Base-by-base conservation (phyloP, 2,888 invertebrate genomes). In the Leucophora obtusa region DNA sequence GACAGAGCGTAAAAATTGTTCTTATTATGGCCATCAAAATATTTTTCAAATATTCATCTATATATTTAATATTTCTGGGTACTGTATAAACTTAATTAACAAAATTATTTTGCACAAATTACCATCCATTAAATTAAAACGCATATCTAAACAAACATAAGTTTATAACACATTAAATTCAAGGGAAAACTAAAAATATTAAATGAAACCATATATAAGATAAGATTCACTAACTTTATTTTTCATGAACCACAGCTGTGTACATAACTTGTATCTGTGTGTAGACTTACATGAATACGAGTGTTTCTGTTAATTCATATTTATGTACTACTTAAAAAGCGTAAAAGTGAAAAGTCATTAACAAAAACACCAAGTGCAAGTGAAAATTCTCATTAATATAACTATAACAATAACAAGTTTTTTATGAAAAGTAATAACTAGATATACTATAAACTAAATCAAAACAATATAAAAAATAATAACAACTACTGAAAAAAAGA, bases 321-420 rank as follows among this genome's bases (percentile, higher is more conserved):
- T 47, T 54, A n/a, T n/a, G n/a, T n/a, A 66, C 17, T 63, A 28
- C 17, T 38, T 63, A 38, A 76, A 69, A 75, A 75, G 63, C 79
- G 73, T 66, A 76, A 79, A 82, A 83, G 76, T 83, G 76, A 77
- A 82, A 83, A 74, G 73, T 74, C 82, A 83, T 82, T 79, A 77
- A 35, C 70, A 62, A 24, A 54, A 43, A 28, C 7, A 28, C 60
- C 74, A 74, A 74, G 73, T 66, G 77, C 66, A 71, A 68, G 79
- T 75, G 68, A 72, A 80, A 80, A 80, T 51, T 62, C 38, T 68
- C 73, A 69, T 54, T 38, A 65, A 35, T 33, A 68, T 47, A 54
- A 24, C 21, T n/a, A 18, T 18, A 63, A 62, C 10, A 66, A 28
- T 50, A 58, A 6, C 21, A 21, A 53, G 51, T 18, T 15, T 33